Conservation (phyloP, 2,113 vertebrate species). For the Melanerpes aurifrons region DNA sequence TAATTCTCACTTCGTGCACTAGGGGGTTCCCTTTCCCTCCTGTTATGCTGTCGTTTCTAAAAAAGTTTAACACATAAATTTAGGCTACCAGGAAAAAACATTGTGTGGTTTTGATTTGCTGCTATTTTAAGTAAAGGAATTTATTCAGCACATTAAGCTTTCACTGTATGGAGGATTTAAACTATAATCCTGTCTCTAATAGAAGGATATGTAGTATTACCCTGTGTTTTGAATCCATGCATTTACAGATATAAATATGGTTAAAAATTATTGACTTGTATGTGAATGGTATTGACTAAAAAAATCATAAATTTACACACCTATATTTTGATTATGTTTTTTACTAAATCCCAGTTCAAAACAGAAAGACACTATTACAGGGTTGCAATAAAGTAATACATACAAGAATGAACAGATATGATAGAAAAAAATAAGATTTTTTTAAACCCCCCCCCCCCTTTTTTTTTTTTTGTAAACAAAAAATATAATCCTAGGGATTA, state of each 20-base stretch:
- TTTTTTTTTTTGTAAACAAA: neutral
- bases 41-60: neutral
- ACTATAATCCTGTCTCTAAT: neutral
- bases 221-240: neutral
- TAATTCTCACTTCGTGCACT: conserved; percentile 53
- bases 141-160: neutral
- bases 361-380: neutral
- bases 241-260: neutral
- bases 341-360: neutral
- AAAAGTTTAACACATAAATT: neutral
- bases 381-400: neutral
- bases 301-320: neutral
- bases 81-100: neutral
- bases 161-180: neutral
- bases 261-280: neutral
- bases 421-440: rapidly evolving
- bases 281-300: neutral
- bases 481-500: neutral
- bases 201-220: neutral
- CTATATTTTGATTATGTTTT: neutral
- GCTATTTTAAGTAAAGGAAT: neutral
- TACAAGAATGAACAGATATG: neutral
- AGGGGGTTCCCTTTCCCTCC: conserved; percentile 72
- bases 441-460: neutral
- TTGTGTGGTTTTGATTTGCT: neutral